phyloP scores from a whole-genome alignment of 2,797 vertebrate species.

The Borostomias antarcticus region DNA sequence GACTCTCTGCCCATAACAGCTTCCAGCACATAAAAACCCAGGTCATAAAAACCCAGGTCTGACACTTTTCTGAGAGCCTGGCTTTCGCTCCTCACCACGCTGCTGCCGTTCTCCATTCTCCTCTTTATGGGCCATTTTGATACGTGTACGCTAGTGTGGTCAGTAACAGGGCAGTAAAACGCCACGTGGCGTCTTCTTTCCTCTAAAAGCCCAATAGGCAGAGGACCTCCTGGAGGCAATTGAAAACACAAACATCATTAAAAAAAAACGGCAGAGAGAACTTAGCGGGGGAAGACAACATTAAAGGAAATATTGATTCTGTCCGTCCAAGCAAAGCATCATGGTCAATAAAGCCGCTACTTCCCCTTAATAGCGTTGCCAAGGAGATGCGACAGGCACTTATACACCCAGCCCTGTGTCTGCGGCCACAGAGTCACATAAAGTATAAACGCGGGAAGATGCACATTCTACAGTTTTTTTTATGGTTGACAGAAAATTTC shows the following conservation, averaged over 20 bases:
- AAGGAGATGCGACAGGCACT: conserved; percentile 50
- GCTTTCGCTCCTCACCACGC: too few species aligned
- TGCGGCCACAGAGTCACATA: conserved; percentile 45
- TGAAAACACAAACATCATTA: conserved; percentile 32
- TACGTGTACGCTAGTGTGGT: not conserved
- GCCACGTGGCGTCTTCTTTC: not conserved
- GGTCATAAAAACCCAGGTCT: not conserved
- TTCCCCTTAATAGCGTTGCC: conserved; percentile 51
- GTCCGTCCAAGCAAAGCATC: conserved; percentile 56
- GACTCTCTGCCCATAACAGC: not conserved
- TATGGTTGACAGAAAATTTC: conserved; percentile 52
- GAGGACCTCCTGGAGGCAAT: not conserved
- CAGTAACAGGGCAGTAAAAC: not conserved
- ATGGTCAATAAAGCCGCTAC: conserved; percentile 61
- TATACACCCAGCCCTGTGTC: conserved; percentile 38
- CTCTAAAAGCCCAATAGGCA: not conserved
- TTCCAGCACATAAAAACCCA: too few species aligned
- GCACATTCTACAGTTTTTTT: conserved; percentile 50
- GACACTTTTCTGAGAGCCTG: too few species aligned
- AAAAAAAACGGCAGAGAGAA: conserved; percentile 28
- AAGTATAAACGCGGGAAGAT: conserved; percentile 38
- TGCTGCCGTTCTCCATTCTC: not conserved
- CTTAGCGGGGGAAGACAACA: conserved; percentile 59
- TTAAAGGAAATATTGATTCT: conserved; percentile 68
- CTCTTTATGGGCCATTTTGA: not conserved